Percentiles rank a stretch among this genome's conserved stretches.
These are phyloP conservation scores for Cryptocephalus primarius DNA, from an alignment of 2,888 invertebrate genomes.

Conservation along the genomic window DNA sequence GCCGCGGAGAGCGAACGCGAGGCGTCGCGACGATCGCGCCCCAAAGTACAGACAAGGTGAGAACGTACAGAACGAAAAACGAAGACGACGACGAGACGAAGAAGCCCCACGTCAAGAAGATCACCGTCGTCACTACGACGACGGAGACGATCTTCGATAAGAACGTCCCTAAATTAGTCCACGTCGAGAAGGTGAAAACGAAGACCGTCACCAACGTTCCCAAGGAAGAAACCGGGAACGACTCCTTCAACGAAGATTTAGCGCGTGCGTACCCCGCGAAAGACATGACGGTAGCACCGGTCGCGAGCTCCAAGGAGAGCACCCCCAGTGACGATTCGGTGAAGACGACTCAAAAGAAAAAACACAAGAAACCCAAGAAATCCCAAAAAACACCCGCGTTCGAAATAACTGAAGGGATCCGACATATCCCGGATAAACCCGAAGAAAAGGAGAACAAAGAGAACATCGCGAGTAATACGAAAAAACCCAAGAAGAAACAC, in stretches of 20 bases:
- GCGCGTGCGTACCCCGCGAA: not conserved
- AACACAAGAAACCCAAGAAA: slow-evolving; percentile 16
- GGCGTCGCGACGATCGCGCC: too few species aligned
- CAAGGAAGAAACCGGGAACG: slow-evolving; percentile 17
- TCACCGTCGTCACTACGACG: slow-evolving; percentile 15
- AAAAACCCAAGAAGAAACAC: slow-evolving; percentile 4
- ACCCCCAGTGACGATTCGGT: not conserved
- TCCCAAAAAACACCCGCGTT: slow-evolving; percentile 13
- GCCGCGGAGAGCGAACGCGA: too few species aligned
- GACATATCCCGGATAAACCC: slow-evolving; percentile 11
- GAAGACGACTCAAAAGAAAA: slow-evolving; percentile 8
- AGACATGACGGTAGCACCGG: too few species aligned
- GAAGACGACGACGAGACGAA: slow-evolving; percentile 23
- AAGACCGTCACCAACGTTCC: slow-evolving; percentile 17
- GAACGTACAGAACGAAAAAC: slow-evolving; percentile 3
- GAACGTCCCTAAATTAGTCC: slow-evolving; percentile 23
- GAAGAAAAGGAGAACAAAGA: not conserved
- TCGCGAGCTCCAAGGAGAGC: too few species aligned
- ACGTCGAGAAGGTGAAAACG: slow-evolving; percentile 21
- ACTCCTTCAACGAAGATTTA: not conserved
- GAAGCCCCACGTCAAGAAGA: slow-evolving; percentile 17
- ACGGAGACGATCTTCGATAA: slow-evolving; percentile 22
- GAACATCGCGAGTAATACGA: slow-evolving; percentile 2
- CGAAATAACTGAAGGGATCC: slow-evolving; percentile 14
- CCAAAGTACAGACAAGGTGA: slow-evolving; percentile 26